These are phyloP conservation scores for Brachionus rubens DNA, from an alignment of 1,140 invertebrate genomes.

Conservation along the genomic window DNA sequence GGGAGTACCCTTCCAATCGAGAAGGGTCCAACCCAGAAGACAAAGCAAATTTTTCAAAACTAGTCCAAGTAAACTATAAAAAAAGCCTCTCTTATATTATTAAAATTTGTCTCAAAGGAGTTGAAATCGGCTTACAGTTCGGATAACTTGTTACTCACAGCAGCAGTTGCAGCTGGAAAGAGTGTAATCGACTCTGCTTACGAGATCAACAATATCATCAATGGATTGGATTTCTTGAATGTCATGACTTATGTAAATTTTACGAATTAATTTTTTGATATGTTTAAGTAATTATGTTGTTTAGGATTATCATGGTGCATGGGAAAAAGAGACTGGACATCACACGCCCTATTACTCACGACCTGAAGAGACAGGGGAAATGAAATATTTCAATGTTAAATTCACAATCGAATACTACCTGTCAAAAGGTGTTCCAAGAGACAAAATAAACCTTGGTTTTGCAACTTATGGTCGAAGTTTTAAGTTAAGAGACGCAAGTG, in stretches of 20 bases:
- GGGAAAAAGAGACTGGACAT: constrained; percentile 27
- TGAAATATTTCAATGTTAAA: constrained; percentile 44
- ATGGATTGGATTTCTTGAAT: constrained; percentile 88
- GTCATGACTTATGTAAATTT: constrained; percentile 70
- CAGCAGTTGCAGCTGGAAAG: constrained; percentile 49
- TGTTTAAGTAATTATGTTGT: not conserved
- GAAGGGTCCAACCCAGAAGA: constrained; percentile 49
- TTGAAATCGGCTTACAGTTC: constrained; percentile 47
- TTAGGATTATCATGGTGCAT: constrained; percentile 45
- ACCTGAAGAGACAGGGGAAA: constrained; percentile 27
- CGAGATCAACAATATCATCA: constrained; percentile 75
- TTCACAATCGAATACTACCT: constrained; percentile 66
- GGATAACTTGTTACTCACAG: constrained; percentile 48
- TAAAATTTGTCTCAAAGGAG: too few species aligned
- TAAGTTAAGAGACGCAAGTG: constrained; percentile 68
- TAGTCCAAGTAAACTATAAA: too few species aligned
- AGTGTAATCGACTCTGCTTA: constrained; percentile 64
- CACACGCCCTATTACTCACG: constrained; percentile 8
- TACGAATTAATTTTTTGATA: not conserved
- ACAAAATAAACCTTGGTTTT: constrained; percentile 78
- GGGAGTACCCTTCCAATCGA: constrained; percentile 51
- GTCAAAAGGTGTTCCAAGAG: constrained; percentile 69
- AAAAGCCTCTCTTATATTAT: too few species aligned
- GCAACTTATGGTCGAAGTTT: constrained; percentile 84
- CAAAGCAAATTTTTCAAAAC: constrained; percentile 68